Conservation (phyloP, 2,113 vertebrate species). For the Pyxicephalus adspersus region DNA sequence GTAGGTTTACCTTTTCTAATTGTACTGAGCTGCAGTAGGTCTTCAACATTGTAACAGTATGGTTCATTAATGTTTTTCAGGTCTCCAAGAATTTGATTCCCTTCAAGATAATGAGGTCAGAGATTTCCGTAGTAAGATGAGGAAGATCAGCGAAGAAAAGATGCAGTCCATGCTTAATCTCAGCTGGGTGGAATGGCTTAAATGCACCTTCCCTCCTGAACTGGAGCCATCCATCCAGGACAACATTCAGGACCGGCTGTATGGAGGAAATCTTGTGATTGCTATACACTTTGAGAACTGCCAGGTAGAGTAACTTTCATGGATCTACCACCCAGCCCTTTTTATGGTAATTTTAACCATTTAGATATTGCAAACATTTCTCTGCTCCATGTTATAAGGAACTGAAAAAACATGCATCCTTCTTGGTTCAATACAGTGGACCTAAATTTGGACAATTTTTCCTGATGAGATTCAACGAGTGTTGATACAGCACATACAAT, state of each 20-base stretch:
- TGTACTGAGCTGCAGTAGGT: no score
- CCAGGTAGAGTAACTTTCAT: constrained; percentile 74
- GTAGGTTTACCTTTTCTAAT: no score
- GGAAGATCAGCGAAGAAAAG: constrained; percentile 87
- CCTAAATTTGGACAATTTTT: no score
- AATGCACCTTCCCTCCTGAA: constrained; percentile 87
- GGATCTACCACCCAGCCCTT: no score
- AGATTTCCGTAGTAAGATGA: constrained; percentile 93
- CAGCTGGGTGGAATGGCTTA: constrained; percentile 89
- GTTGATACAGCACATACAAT: no score
- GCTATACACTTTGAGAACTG: constrained; percentile 92
- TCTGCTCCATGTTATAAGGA: no score
- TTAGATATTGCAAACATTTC: no score
- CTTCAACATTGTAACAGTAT: neutral
- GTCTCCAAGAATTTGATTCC: constrained; percentile 93
- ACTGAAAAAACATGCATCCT: no score
- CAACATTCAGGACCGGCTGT: constrained; percentile 78
- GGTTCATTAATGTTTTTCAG: constrained; percentile 66
- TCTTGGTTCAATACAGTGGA: no score
- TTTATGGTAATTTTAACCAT: no score
- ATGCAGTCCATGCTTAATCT: constrained; percentile 85
- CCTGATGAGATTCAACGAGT: no score
- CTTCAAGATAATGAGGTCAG: constrained; percentile 94
- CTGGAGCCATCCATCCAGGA: constrained; percentile 78
- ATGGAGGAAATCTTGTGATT: constrained; percentile 84